Percentiles rank a stretch among this genome's conserved stretches.
Conservation (phyloP, 2,888 invertebrate genomes). For the Cristatella mucedo region DNA sequence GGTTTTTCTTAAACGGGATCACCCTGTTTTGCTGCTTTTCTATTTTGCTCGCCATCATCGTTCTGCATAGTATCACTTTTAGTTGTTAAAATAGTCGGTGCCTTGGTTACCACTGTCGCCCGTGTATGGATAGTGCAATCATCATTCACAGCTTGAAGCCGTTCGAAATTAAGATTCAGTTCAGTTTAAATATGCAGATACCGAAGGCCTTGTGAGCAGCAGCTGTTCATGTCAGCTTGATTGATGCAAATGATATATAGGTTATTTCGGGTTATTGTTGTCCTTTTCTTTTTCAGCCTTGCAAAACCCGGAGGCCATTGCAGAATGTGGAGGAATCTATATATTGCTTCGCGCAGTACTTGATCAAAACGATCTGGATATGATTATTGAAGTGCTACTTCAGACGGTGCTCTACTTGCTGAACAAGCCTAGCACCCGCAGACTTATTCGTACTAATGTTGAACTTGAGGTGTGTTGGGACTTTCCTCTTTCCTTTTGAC, state of each 20-base stretch:
- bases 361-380: constrained; percentile 68
- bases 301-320: constrained; percentile 50
- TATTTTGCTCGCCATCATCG: too few species aligned
- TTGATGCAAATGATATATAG: constrained; percentile 1
- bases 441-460: constrained; percentile 54
- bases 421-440: constrained; percentile 64
- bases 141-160: too few species aligned
- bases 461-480: constrained; percentile 42
- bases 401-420: constrained; percentile 69
- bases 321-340: constrained; percentile 47
- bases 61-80: too few species aligned
- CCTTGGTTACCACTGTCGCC: too few species aligned
- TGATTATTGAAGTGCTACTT: constrained; percentile 74
- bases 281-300: constrained; percentile 45
- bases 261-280: too few species aligned
- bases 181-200: too few species aligned
- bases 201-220: background rate
- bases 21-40: too few species aligned
- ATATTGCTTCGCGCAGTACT: constrained; percentile 63
- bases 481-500: too few species aligned
- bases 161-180: too few species aligned
- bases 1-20: too few species aligned
- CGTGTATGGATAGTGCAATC: too few species aligned
- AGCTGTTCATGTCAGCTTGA: constrained; percentile 1
- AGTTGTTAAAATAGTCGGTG: too few species aligned